Evolutionary conservation across 2,113 vertebrate genomes (phyloP).

Genomic region (Acanthochromis polyacanthus): DNA sequence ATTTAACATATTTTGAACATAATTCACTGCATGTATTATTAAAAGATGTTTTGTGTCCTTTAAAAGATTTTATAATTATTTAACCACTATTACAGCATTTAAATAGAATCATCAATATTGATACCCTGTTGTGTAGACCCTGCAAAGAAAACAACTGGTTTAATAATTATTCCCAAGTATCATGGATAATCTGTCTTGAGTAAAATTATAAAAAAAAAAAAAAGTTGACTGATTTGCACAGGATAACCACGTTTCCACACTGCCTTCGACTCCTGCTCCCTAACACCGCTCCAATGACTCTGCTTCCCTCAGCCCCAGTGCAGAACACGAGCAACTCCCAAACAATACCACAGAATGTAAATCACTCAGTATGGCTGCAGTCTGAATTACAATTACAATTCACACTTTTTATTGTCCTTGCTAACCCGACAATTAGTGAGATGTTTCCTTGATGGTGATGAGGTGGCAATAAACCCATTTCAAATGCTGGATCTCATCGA

Average conservation of each 20-base stretch:
- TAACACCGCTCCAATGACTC: not conserved
- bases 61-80: too few relatives aligned
- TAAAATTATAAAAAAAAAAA: too few relatives aligned
- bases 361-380: not conserved
- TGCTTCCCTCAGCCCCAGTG: not conserved
- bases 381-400: conserved; percentile 1
- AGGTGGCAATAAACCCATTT: not conserved
- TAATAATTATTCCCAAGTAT: too few relatives aligned
- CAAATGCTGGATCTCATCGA: not conserved
- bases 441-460: not conserved
- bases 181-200: too few relatives aligned
- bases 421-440: not conserved
- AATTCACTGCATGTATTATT: too few relatives aligned
- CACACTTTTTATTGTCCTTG: not conserved
- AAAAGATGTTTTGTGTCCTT: too few relatives aligned
- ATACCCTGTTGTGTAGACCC: too few relatives aligned
- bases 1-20: too few relatives aligned
- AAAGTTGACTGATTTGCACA: not conserved
- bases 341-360: not conserved
- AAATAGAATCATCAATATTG: too few relatives aligned
- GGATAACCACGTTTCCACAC: not conserved
- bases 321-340: not conserved
- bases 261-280: not conserved
- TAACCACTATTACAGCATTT: too few relatives aligned
- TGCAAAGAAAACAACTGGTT: too few relatives aligned